Evolutionary conservation across 2,113 vertebrate genomes (phyloP).

Genomic region (Psilopogon haemacephalus): DNA sequence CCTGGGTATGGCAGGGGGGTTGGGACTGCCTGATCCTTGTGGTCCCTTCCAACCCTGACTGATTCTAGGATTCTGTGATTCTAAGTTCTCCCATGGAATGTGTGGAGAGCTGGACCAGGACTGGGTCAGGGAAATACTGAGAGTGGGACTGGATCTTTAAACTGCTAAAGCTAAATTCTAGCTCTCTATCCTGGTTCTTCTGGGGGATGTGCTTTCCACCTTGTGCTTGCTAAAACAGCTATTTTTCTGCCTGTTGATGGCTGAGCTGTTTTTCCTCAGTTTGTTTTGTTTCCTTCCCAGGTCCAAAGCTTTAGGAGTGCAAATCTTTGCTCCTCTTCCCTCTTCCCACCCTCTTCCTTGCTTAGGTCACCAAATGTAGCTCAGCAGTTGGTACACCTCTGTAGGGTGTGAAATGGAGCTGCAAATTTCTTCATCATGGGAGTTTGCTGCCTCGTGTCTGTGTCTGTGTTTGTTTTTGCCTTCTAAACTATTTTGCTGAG

Average conservation of each 20-base stretch:
- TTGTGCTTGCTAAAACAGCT: not conserved
- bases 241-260: not conserved
- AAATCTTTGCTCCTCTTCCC: not conserved
- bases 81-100: accelerated
- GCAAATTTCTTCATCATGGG: not conserved
- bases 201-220: not conserved
- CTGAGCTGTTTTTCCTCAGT: not conserved
- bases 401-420: not conserved
- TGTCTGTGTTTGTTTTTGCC: not conserved
- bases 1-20: too few relatives aligned
- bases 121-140: not conserved
- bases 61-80: too few relatives aligned
- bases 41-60: too few relatives aligned
- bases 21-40: too few relatives aligned
- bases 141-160: not conserved
- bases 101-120: accelerated
- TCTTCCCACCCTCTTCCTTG: not conserved
- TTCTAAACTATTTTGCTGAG: constrained; percentile 9
- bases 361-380: not conserved
- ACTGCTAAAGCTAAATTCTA: not conserved
- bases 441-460: not conserved
- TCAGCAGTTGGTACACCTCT: not conserved
- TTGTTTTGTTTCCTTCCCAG: not conserved
- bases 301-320: not conserved
- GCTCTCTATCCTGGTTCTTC: not conserved